Evolutionary conservation across 92 coral and sea anemone genomes (phyloP).

Genomic region (Siderastrea radians): DNA sequence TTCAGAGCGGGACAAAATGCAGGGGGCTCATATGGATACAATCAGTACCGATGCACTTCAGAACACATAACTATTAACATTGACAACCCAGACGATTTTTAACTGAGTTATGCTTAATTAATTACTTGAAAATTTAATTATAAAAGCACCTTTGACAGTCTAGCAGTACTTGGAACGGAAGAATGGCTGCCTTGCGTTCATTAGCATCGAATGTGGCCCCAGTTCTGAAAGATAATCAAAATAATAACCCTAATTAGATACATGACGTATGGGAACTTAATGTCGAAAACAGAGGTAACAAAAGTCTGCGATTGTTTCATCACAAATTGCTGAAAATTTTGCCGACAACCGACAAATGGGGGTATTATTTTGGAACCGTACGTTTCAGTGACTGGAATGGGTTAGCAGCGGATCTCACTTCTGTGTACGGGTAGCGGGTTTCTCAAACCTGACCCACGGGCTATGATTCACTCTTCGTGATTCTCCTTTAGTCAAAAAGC

Average conservation of each 20-base stretch:
- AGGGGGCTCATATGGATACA: neutral
- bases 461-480: no score
- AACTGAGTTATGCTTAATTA: neutral
- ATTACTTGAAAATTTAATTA: neutral
- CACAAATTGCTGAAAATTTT: no score
- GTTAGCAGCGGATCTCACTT: no score
- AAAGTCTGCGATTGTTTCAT: no score
- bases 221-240: neutral
- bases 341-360: no score
- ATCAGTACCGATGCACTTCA: neutral
- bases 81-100: neutral
- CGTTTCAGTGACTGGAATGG: no score
- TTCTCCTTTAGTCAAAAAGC: no score
- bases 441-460: no score
- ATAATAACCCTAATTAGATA: neutral
- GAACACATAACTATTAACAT: neutral
- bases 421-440: no score
- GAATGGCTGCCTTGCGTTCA: neutral
- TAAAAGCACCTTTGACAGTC: neutral
- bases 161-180: neutral
- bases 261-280: neutral
- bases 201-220: neutral
- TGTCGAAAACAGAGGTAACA: neutral
- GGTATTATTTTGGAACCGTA: no score
- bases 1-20: neutral